These are phyloP conservation scores for Plectropomus leopardus DNA, from an alignment of 2,113 vertebrate species.

Conservation along the genomic window DNA sequence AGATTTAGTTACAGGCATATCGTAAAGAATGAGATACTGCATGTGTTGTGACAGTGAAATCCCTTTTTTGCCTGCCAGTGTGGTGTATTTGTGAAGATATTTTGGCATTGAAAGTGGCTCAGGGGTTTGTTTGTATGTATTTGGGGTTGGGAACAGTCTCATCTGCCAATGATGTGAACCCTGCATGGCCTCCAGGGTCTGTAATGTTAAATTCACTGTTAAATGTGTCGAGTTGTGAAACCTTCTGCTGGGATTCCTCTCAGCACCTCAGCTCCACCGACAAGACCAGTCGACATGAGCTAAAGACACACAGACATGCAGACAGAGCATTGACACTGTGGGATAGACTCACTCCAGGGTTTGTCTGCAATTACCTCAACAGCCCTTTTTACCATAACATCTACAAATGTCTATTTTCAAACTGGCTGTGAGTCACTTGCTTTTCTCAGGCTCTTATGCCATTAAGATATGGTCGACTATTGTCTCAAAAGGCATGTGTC, in stretches of 20 bases:
- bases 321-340: background rate
- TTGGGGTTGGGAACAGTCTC: slow-evolving; percentile 27
- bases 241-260: slow-evolving; percentile 44
- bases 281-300: slow-evolving; percentile 25
- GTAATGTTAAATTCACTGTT: slow-evolving; percentile 64
- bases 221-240: slow-evolving; percentile 46
- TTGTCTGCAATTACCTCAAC: slow-evolving; percentile 9
- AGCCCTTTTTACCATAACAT: slow-evolving; percentile 8
- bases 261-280: slow-evolving; percentile 28
- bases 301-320: slow-evolving; percentile 37
- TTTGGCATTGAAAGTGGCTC: slow-evolving; percentile 34
- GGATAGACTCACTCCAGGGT: slow-evolving; percentile 15
- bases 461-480: slow-evolving; percentile 27
- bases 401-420: slow-evolving; percentile 27
- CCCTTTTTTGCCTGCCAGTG: slow-evolving; percentile 27
- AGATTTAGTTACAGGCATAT: slow-evolving; percentile 31
- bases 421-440: slow-evolving; percentile 33
- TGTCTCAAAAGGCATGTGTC: slow-evolving; percentile 47
- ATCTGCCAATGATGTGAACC: slow-evolving; percentile 37
- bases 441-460: slow-evolving; percentile 11
- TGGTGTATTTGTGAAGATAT: slow-evolving; percentile 42
- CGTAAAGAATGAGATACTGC: slow-evolving; percentile 10
- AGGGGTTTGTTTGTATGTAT: slow-evolving; percentile 8
- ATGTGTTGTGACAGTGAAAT: slow-evolving; percentile 41
- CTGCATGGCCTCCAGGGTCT: slow-evolving; percentile 37